phyloP scores from a whole-genome alignment of 2,797 vertebrate species.

The Danio choprae region DNA sequence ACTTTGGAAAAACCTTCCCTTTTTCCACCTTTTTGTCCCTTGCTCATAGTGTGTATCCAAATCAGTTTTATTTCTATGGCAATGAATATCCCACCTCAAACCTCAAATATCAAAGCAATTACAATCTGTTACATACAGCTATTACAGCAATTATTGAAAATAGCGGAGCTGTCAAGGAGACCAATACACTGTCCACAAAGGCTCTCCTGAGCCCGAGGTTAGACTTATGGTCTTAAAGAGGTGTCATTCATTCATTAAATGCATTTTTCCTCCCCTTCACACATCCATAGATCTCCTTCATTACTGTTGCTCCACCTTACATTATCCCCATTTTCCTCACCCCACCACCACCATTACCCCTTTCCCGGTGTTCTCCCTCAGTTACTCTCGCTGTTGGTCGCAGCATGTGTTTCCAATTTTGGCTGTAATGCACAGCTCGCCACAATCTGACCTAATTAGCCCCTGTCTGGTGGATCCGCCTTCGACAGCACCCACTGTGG shows the following conservation, averaged over 20 bases:
- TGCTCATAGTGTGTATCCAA: slow-evolving; percentile 9
- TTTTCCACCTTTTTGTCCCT: neutral
- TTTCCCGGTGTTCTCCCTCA: slow-evolving; percentile 29
- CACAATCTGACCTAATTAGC: slow-evolving; percentile 78
- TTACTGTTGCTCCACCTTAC: slow-evolving; percentile 9
- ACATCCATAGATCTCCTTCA: slow-evolving; percentile 59
- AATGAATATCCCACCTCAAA: slow-evolving; percentile 63
- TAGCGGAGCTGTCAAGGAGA: slow-evolving; percentile 71
- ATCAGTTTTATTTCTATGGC: slow-evolving; percentile 40
- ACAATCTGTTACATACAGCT: slow-evolving; percentile 64
- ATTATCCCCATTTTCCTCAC: slow-evolving; percentile 27
- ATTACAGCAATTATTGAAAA: slow-evolving; percentile 80
- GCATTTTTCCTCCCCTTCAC: slow-evolving; percentile 25
- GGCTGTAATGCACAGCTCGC: slow-evolving; percentile 68
- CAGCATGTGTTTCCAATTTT: slow-evolving; percentile 78
- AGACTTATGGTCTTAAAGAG: slow-evolving; percentile 47
- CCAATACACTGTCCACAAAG: slow-evolving; percentile 49
- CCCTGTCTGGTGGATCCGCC: slow-evolving; percentile 71
- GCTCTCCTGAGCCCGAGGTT: slow-evolving; percentile 50
- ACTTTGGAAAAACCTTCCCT: neutral
- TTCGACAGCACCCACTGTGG: slow-evolving; percentile 65
- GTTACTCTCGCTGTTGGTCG: neutral
- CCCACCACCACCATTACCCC: slow-evolving; percentile 28
- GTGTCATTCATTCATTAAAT: slow-evolving; percentile 42
- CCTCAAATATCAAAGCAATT: slow-evolving; percentile 56